A percentile compares a stretch with the other conserved stretches of the same genome.
Evolutionary conservation across 2,113 vertebrate genomes (phyloP).

Genomic region (Pionites leucogaster): DNA sequence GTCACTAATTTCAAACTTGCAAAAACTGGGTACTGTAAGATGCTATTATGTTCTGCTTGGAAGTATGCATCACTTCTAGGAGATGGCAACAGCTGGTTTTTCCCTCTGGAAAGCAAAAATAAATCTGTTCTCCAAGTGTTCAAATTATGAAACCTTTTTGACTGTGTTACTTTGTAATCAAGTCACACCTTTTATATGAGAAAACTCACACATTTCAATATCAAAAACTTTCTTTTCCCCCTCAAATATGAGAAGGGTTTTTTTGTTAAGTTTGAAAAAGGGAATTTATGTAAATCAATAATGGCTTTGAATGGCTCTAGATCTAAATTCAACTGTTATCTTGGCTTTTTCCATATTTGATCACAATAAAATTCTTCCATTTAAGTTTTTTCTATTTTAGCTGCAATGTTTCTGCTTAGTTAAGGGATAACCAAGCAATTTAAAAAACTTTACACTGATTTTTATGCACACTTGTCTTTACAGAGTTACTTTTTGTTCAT

Average conservation of each 20-base stretch:
- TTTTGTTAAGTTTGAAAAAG: background rate
- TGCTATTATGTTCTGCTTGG: background rate
- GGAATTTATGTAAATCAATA: background rate
- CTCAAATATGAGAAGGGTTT: fast-evolving
- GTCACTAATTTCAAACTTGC: background rate
- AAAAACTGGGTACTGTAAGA: background rate
- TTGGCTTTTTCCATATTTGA: background rate
- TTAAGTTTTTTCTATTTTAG: background rate
- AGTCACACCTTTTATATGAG: background rate
- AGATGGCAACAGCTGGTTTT: background rate
- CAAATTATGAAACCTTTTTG: background rate
- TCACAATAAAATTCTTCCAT: background rate
- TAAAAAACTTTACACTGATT: background rate
- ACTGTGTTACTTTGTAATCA: background rate
- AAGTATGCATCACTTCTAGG: background rate
- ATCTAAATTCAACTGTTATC: background rate
- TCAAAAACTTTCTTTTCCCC: background rate
- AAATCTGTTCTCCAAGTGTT: background rate
- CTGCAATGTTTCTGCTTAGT: background rate
- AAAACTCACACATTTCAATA: background rate
- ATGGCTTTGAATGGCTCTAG: background rate
- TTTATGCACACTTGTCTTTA: background rate
- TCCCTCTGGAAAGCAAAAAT: background rate
- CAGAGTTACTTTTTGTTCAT: background rate
- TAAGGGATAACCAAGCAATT: background rate